A percentile compares a stretch with the other conserved stretches of the same genome.
Conservation (phyloP, 2,797 vertebrate species). For the Mycteria americana region DNA sequence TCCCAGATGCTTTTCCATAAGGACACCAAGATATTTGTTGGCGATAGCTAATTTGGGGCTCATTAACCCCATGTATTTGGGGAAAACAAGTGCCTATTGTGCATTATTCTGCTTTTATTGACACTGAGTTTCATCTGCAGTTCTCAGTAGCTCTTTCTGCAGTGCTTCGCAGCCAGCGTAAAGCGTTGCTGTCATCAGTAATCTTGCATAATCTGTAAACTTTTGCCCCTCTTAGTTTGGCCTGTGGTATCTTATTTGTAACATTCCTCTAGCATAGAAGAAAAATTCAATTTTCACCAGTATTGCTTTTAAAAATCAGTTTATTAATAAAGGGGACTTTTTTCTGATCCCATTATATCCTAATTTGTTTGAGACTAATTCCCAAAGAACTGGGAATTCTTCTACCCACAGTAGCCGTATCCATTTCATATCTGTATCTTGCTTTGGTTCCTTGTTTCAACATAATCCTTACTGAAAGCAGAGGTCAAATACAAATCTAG, state of each 20-base stretch:
- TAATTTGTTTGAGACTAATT: neutral
- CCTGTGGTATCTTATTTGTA: neutral
- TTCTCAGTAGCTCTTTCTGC: neutral
- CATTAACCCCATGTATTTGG: neutral
- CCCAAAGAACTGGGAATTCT: neutral
- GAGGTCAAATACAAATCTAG: neutral
- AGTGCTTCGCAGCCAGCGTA: neutral
- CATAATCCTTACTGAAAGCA: neutral
- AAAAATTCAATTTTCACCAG: neutral
- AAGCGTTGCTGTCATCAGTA: neutral
- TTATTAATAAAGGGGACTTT: neutral
- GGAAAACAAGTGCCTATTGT: neutral
- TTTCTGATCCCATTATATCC: neutral
- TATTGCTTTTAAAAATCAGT: neutral
- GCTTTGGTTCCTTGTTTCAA: neutral
- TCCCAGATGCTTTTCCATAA: neutral
- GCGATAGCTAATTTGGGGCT: neutral
- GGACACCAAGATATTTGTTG: neutral
- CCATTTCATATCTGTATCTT: neutral
- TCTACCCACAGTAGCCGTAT: neutral
- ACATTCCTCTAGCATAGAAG: neutral
- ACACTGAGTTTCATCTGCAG: neutral
- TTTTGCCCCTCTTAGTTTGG: neutral
- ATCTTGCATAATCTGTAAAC: constrained; percentile 31
- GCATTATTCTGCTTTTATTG: neutral